Evolutionary conservation across 2,797 vertebrate species (phyloP), one percentile per base, ranked within the genome.

Genomic region (Hydrolagus colliei): DNA sequence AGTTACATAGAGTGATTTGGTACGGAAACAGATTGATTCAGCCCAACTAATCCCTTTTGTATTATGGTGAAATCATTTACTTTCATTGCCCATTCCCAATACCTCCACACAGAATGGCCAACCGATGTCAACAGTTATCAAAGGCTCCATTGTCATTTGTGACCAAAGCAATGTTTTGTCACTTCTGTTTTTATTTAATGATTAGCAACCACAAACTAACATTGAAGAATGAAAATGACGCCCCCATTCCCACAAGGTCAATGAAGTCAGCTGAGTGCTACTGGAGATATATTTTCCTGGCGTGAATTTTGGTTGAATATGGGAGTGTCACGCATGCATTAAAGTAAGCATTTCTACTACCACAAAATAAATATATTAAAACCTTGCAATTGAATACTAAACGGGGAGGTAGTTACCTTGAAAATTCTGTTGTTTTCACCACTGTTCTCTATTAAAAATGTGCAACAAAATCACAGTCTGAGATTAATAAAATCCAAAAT

Each of bases 401-500:
- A 41, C 1, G 75, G 27, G 5, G 16, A 20, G 41, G 18, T 9
- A 68, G 32, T 71, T 1, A 35, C 35, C 18, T 82, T 18, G 32
- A 65, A 6, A 35, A 61, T 79, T 79, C 41, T 4, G 1, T 8
- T 27, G 9, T 18, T 14, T 41, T 6, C 7, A 67, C 1, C n/a
- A 71, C 41, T 71, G 32, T 16, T 27, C 35, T 71, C 22, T 35
- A 35, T 41, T 68, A 71, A 52, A 77, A n/a, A n/a, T 52, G 9
- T 12, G 9, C 65, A 68, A 6, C 62, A 18, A 65, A 22, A 18
- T 68, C 10, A 67, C 27, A 41, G 79, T 52, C 71, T 32, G 5
- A 10, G 65, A 84, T 84, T 65, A 84, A n/a, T 68, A 35, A 35
- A 68, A 84, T 84, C 68, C 71, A 14, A 82, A 76, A 82, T 68